Base-by-base conservation (phyloP, 2,113 vertebrate genomes). In the Myrmophylax atrothorax region DNA sequence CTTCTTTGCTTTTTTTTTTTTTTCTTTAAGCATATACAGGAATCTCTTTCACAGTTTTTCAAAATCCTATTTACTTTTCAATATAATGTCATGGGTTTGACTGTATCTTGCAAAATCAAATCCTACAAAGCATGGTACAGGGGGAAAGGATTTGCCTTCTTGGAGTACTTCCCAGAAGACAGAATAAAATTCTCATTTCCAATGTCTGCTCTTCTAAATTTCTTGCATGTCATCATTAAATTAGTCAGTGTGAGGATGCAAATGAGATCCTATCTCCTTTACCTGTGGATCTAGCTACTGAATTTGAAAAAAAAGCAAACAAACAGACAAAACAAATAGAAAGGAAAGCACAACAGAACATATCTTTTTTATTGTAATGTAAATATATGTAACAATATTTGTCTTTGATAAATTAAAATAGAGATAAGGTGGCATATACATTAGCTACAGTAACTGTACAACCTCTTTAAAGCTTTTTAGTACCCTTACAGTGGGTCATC, bases 11-110 rank as follows among this genome's bases (percentile, higher is more conserved):
- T 86, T 73, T 64, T 18, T 66, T 86, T 73, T 63, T 18, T 63
- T 83, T 90, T 70, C 22, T 68, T 89, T 77, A 63, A 50, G 38
- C 26, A 44, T 37, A 16, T 46, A 69, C 26, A 72, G 17, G 28
- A 74, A 63, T 68, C 15, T 64, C 26, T 90, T 60, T 31, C 53
- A 93, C 64, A 76, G 38, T 44, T 90, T 95, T 90, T 90, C 53
- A 76, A 79, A 91, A 91, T 93, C 56, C 53, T 72, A 15, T 82
- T 90, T 97, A 17, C 4, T 91, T 93, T 82, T 69, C 44, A 67
- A 0, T 63, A 40, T 24, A 75, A 87, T 89, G 33, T 84, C 38
- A 72, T 37, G n/a, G 22, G 17, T 78, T 91, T 92, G 73, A 78
- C 59, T 83, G 58, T 62, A 77, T 84, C 67, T 75, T 76, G 35